These are phyloP conservation scores for Clostera curtula DNA, from an alignment of 2,888 invertebrate species.

Conservation along the genomic window DNA sequence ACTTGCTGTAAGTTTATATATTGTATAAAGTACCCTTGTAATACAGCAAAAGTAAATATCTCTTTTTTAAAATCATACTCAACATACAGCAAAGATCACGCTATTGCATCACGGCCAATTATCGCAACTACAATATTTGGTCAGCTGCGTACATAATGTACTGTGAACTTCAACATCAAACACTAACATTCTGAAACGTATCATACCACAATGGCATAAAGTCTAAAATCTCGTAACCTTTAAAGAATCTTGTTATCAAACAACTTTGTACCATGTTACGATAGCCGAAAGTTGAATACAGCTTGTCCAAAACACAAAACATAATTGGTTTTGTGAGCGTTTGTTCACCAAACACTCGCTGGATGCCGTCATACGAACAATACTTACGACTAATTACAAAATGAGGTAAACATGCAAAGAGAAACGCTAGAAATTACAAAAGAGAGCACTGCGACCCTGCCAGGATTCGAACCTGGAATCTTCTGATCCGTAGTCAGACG, in stretches of 20 bases:
- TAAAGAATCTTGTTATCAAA: constrained; percentile 13
- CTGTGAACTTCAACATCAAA: constrained; percentile 33
- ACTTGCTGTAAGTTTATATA: too few species aligned
- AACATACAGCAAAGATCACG: constrained; percentile 46
- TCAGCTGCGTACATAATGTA: constrained; percentile 61
- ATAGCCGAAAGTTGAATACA: constrained; percentile 28
- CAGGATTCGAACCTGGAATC: constrained; percentile 80
- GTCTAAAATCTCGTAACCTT: constrained; percentile 15
- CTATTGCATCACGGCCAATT: constrained; percentile 72
- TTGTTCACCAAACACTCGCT: constrained; percentile 53
- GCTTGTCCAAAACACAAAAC: constrained; percentile 12
- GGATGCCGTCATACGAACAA: constrained; percentile 49
- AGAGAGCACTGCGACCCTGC: constrained; percentile 73
- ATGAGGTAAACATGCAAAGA: constrained; percentile 28
- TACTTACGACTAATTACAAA: constrained; percentile 45
- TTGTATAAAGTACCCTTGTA: constrained; percentile 25
- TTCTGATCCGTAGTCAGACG: constrained; percentile 83
- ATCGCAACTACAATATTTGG: constrained; percentile 72
- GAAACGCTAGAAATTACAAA: constrained; percentile 21
- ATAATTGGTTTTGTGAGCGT: constrained; percentile 34
- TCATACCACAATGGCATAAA: constrained; percentile 9
- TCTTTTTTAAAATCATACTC: constrained; percentile 20
- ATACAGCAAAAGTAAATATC: constrained; percentile 10
- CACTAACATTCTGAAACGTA: constrained; percentile 14
- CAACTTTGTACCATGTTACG: constrained; percentile 32